Base-by-base conservation (phyloP, 2,888 invertebrate species). In the Pinctada fucata region DNA sequence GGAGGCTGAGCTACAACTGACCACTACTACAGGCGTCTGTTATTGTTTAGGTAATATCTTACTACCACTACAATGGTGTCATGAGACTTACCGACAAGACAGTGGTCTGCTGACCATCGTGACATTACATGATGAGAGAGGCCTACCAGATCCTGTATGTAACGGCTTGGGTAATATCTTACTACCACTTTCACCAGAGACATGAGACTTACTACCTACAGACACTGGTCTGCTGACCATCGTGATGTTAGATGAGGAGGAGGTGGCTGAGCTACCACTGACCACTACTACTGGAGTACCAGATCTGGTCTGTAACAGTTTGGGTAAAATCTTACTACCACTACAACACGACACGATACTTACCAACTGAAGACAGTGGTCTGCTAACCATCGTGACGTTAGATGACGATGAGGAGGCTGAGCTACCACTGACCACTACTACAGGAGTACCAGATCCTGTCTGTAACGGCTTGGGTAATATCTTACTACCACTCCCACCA, bases 131-230 rank as follows among this genome's bases (percentile, higher is more conserved):
- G 84, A 82, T 45, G 83, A 82, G n/a, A 91, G 87, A 2, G 90
- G 89, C 0, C 89, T 86, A 52, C 88, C 87, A 68, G 85, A 82
- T 3, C 70, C 71, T 47, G 82, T 76, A 73, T 87, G 87, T 2
- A 86, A 83, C 3, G 90, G 88, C 79, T 91, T 91, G 8, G 92
- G 91, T 50, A 92, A 82, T 50, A 92, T 90, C 80, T 91, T 91
- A 82, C 88, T 89, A 51, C 88, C 86, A 16, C 86, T 83, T 31
- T 85, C 83, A 1, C 84, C 83, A 2, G 87, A 31, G 31, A 31
- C 31, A 31, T 31, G 31, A 31, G 31, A 31, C 31, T 31, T 31
- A 31, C 31, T 31, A 31, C 31, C 31, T 31, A 31, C 31, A 31
- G 31, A 31, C 31, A 31, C 31, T 31, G 31, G 31, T 31, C 31